phyloP scores from a whole-genome alignment of 37 sponge, comb jelly and placozoan genomes.

The Eunapius fragilis region DNA sequence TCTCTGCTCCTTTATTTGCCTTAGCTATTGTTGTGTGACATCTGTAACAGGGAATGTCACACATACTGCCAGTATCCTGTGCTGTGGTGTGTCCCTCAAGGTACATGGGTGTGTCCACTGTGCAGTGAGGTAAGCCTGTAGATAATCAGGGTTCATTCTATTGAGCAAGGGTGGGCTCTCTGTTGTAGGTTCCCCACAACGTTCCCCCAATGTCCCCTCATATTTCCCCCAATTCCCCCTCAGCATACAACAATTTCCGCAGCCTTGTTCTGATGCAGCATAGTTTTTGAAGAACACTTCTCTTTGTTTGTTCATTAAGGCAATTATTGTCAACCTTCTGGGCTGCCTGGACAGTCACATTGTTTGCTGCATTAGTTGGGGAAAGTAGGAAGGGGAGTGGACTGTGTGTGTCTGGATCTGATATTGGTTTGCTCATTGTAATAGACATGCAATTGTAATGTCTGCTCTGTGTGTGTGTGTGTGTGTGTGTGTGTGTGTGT shows the following conservation, averaged over 20 bases:
- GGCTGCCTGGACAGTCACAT: neutral
- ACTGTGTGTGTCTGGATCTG: neutral
- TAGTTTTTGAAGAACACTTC: neutral
- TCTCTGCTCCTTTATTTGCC: neutral
- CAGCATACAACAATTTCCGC: neutral
- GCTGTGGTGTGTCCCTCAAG: slow-evolving; percentile 51
- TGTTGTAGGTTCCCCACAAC: no score
- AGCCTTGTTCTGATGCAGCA: neutral
- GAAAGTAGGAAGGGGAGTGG: neutral
- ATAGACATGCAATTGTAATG: neutral
- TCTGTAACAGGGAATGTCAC: slow-evolving; percentile 72
- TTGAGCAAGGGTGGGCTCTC: no score
- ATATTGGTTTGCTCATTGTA: neutral
- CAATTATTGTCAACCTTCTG: slow-evolving; percentile 1
- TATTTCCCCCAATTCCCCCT: no score
- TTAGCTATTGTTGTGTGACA: slow-evolving; percentile 72
- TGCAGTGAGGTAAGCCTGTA: slow-evolving; percentile 55
- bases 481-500: neutral
- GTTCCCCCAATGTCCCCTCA: no score
- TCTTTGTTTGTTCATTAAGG: neutral
- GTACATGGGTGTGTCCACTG: slow-evolving; percentile 63
- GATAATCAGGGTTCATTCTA: neutral
- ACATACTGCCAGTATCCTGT: slow-evolving; percentile 72
- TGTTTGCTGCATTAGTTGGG: neutral
- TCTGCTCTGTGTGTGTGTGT: slow-evolving; percentile 12